Evolutionary conservation across 2,113 vertebrate genomes (phyloP).

Genomic region (Pandion haliaetus): DNA sequence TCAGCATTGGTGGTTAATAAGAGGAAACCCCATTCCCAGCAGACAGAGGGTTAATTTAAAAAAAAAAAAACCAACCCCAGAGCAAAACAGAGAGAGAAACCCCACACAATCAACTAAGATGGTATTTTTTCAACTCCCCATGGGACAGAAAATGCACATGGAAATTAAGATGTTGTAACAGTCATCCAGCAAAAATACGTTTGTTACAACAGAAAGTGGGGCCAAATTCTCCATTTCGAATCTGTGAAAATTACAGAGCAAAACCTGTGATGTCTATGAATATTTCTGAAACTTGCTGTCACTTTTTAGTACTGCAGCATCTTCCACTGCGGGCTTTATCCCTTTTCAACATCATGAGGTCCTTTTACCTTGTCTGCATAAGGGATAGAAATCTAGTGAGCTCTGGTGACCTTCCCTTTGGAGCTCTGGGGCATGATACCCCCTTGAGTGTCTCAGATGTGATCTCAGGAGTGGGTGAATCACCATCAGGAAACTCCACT

Average conservation of each 20-base stretch:
- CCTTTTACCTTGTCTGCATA: background rate
- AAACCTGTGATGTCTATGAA: background rate
- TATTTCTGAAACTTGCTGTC: background rate
- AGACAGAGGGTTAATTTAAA: constrained; percentile 46
- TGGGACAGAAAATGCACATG: background rate
- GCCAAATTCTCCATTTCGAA: background rate
- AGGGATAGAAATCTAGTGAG: background rate
- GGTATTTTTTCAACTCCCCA: background rate
- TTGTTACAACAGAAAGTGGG: background rate
- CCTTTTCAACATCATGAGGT: background rate
- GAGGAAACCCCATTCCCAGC: constrained; percentile 52
- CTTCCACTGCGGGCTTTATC: background rate
- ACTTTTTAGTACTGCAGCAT: background rate
- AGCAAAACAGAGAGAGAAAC: background rate
- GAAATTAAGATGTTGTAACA: background rate
- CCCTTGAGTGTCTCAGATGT: background rate
- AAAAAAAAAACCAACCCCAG: background rate
- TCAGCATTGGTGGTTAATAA: constrained; percentile 30
- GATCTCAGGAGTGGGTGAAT: background rate
- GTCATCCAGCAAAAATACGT: background rate
- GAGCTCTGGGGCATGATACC: background rate
- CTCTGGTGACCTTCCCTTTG: background rate
- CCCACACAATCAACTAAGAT: background rate
- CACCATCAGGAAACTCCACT: background rate
- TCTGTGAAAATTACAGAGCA: background rate